These are phyloP conservation scores for Strigamia maritima DNA, from an alignment of 2,888 invertebrate species.

Conservation along the genomic window DNA sequence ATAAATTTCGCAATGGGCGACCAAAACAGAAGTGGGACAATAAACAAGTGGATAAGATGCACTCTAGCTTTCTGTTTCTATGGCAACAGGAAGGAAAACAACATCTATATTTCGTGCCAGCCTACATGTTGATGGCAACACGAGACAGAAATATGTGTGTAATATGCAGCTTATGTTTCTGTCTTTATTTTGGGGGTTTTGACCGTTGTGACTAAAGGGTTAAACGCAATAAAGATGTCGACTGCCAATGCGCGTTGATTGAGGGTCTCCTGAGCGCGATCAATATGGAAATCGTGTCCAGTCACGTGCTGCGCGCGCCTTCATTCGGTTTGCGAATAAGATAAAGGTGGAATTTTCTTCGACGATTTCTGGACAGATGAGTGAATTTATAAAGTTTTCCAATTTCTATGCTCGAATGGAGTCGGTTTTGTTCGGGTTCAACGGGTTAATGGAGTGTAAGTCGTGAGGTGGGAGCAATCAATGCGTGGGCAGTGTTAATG, in stretches of 20 bases:
- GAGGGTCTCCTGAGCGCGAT: not conserved
- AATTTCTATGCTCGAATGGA: not conserved
- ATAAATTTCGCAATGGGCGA: not conserved
- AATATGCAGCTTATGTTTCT: not conserved
- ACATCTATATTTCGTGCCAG: not conserved
- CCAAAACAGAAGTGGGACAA: not conserved
- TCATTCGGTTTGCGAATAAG: not conserved
- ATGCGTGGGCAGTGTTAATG: not conserved
- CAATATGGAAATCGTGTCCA: not conserved
- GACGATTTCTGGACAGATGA: not conserved
- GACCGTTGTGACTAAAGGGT: not conserved
- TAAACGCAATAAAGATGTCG: not conserved
- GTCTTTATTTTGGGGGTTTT: not conserved
- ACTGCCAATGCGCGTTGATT: not conserved
- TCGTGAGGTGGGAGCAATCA: not conserved
- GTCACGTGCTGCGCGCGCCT: not conserved
- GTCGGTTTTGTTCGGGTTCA: not conserved
- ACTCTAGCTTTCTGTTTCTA: not conserved
- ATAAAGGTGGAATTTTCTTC: not conserved
- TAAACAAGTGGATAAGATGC: not conserved
- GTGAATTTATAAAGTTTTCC: not conserved
- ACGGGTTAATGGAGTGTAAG: not conserved
- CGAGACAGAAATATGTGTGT: not conserved
- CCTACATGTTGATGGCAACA: not conserved
- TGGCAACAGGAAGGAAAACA: not conserved